phyloP scores from a whole-genome alignment of 2,113 vertebrate genomes.

The Rhinolophus sinicus region DNA sequence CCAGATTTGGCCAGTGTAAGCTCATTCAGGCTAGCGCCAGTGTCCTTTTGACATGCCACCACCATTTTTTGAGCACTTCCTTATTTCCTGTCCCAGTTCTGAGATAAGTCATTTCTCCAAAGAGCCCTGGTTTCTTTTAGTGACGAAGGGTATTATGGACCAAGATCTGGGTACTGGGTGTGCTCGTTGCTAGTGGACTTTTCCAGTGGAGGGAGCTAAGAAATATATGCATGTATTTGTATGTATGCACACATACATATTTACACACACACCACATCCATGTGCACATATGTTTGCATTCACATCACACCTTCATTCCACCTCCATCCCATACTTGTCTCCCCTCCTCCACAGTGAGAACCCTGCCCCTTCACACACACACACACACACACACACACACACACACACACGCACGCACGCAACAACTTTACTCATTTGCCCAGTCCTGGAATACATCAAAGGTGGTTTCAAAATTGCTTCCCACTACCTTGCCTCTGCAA shows the following conservation, averaged over 20 bases:
- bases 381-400: too few relatives aligned
- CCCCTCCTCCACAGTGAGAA: background rate
- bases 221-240: background rate
- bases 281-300: background rate
- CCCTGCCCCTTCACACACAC: background rate
- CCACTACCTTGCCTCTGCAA: background rate
- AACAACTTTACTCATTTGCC: background rate
- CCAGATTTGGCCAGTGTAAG: background rate
- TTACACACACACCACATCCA: background rate
- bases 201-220: background rate
- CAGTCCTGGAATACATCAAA: background rate
- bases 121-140: background rate
- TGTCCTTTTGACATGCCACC: background rate
- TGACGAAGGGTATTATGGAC: background rate
- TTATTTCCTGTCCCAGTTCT: background rate
- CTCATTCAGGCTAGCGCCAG: background rate
- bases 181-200: background rate
- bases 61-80: background rate
- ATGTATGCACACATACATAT: background rate
- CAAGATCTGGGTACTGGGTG: background rate
- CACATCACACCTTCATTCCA: background rate
- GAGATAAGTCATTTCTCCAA: background rate
- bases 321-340: background rate
- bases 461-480: background rate
- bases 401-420: background rate